Evolutionary conservation across 2,888 invertebrate genomes (phyloP), one percentile per base, ranked within the genome.

Genomic region (Pyrgus malvae): DNA sequence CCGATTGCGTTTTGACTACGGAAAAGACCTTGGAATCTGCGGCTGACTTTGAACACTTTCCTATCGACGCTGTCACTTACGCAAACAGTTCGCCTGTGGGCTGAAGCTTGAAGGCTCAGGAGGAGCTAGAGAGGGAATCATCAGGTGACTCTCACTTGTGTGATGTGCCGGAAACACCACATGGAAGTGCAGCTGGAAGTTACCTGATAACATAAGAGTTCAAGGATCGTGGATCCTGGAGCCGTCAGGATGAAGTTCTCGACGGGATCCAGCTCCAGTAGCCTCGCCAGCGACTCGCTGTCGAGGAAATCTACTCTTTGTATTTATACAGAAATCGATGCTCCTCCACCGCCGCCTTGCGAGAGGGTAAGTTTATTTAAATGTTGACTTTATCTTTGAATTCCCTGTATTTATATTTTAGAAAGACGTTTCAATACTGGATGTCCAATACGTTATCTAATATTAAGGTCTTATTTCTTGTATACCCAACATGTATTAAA

Each of bases 271-370:
- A 91, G 93, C 69, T 92, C 93, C 62, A 93, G 93, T 79, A 93
- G 92, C 78, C 91, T 93, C 71, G 91, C 92, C 74, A 92, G 92
- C 72, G 94, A 94, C 71, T 92, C 91, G 69, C 82, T 90, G 73
- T 92, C 92, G 65, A 93, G 93, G 70, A 92, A 93, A 68, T 93
- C 93, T 38, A 92, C 93, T 58, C 87, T 94, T 58, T 94, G 93
- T 67, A 93, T 93, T 66, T 93, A 93, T 68, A 92, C 92, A 58
- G 92, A 92, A 69, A 84, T 91, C 70, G 91, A 92, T 68, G 68
- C 78, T 11, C 76, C 83, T 19, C 73, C 86, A 58, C 76, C 77
- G 62, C 82, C 80, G 48, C 78, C 78, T 67, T 83, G 88, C 71
- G 92, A 92, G 75, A 92, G 92, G 89, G 92, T 92, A 62, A 82